These are phyloP conservation scores for Halcyon senegalensis DNA, from an alignment of 2,113 vertebrate species.

Conservation along the genomic window DNA sequence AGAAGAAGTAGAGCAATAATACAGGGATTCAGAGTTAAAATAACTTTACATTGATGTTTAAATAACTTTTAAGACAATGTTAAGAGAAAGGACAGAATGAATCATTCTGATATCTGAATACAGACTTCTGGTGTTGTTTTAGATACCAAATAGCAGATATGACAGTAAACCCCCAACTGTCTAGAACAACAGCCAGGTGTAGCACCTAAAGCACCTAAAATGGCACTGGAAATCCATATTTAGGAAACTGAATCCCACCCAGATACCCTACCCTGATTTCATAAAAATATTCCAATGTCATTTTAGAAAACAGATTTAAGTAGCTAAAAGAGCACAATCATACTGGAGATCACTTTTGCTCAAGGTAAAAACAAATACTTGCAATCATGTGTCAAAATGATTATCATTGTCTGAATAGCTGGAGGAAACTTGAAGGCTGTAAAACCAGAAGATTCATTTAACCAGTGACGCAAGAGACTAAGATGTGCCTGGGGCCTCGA, in stretches of 20 bases:
- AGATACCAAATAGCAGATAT: not conserved
- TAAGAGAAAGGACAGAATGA: not conserved
- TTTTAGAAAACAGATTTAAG: not conserved
- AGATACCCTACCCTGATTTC: not conserved
- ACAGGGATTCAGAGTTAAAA: not conserved
- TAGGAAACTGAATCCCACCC: not conserved
- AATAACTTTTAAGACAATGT: not conserved
- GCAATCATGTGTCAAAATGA: constrained; percentile 19
- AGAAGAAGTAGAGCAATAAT: not conserved
- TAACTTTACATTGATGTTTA: not conserved
- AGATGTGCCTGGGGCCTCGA: not conserved
- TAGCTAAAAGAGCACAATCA: not conserved
- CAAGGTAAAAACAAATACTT: not conserved
- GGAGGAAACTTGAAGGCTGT: not conserved
- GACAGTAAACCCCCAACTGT: not conserved
- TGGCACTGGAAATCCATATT: not conserved
- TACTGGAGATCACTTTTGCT: not conserved
- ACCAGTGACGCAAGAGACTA: constrained; percentile 13
- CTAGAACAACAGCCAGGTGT: not conserved
- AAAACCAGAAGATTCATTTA: constrained; percentile 10
- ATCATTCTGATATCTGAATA: not conserved
- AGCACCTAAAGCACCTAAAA: not conserved
- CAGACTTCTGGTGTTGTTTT: not conserved
- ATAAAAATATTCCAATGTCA: not conserved
- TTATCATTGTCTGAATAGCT: not conserved